A percentile compares a stretch with the other conserved stretches of the same genome.
phyloP scores from a whole-genome alignment of 2,888 invertebrate species.

The Balanococcus diminutus region DNA sequence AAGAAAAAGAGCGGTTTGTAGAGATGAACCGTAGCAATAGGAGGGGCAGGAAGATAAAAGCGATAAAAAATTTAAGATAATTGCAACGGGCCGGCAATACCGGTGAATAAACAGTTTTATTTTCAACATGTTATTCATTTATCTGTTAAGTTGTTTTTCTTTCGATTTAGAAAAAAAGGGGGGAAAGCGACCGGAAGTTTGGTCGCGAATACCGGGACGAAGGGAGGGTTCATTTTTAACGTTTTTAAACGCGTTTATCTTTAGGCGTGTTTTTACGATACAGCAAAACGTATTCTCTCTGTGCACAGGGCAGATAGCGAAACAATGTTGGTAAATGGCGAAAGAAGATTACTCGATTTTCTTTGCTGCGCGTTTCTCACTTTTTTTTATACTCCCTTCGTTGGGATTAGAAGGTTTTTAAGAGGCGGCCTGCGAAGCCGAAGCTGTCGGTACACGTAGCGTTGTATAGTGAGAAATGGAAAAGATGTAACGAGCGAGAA shows the following conservation, averaged over 20 bases:
- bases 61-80: conserved; percentile 18
- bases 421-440: not conserved
- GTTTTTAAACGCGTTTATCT: conserved; percentile 20
- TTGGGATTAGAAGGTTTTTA: not conserved
- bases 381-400: not conserved
- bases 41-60: not conserved
- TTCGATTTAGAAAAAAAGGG: not conserved
- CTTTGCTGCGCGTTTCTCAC: not conserved
- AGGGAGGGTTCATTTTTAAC: not conserved
- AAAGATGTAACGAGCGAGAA: conserved; percentile 5
- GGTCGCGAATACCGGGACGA: not conserved
- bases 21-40: not conserved
- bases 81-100: conserved; percentile 17
- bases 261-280: not conserved
- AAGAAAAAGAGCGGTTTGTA: not conserved
- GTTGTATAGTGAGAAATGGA: not conserved
- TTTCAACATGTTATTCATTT: conserved; percentile 25
- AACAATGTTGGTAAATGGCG: not conserved
- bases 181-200: not conserved
- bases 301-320: not conserved
- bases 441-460: not conserved
- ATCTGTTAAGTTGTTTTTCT: conserved; percentile 16
- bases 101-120: conserved; percentile 3
- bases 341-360: conserved; percentile 9
- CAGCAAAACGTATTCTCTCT: not conserved